These are phyloP conservation scores for Ameiurus melas DNA, from an alignment of 2,113 vertebrate species.

Conservation along the genomic window DNA sequence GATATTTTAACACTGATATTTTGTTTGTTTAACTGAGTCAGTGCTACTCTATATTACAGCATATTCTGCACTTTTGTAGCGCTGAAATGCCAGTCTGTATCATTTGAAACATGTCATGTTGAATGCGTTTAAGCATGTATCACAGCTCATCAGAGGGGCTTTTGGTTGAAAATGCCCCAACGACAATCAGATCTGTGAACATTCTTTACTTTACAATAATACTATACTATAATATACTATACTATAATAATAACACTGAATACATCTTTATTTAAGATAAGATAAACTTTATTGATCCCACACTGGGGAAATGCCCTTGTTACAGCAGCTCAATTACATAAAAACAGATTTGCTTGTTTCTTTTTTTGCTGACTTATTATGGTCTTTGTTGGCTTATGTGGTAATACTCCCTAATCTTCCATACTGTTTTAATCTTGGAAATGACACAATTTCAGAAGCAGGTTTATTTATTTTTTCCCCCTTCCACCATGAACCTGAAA, in stretches of 20 bases:
- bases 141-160: background rate
- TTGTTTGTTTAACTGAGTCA: background rate
- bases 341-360: background rate
- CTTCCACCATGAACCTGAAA: background rate
- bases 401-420: background rate
- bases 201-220: background rate
- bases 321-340: no score
- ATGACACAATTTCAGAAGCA: slow-evolving; percentile 3
- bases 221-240: no score
- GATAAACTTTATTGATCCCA: no score
- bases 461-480: background rate
- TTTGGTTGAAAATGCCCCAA: slow-evolving; percentile 8
- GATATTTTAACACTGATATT: background rate
- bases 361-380: background rate
- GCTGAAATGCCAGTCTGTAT: background rate
- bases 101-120: background rate
- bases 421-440: background rate
- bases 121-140: background rate
- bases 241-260: no score
- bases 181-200: background rate
- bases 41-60: background rate
- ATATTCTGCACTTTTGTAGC: background rate
- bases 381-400: background rate
- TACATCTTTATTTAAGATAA: background rate
- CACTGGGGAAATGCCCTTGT: no score